Evolutionary conservation across 2,113 vertebrate species (phyloP).

Genomic region (Chloropsis cyanopogon): DNA sequence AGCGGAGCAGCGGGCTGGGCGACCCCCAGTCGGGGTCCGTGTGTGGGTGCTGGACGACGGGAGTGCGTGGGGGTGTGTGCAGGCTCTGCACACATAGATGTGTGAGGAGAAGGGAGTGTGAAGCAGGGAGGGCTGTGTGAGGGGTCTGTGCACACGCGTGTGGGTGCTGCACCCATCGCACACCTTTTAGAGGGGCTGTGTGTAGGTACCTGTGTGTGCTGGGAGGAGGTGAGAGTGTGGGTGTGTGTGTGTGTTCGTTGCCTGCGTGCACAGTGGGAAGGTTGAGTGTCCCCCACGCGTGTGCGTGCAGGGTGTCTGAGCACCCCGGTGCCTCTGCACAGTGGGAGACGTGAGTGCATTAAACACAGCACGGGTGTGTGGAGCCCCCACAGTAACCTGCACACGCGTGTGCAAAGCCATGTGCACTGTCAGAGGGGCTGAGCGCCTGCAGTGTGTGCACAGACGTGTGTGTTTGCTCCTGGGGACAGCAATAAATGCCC

Average conservation of each 20-base stretch:
- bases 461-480: rapidly evolving
- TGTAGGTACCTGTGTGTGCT: background rate
- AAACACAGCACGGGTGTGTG: background rate
- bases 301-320: background rate
- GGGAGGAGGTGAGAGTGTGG: too few species aligned
- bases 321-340: rapidly evolving
- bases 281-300: rapidly evolving
- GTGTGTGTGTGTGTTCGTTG: too few species aligned
- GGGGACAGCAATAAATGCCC: background rate
- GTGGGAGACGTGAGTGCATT: rapidly evolving
- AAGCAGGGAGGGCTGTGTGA: too few species aligned
- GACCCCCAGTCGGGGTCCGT: background rate
- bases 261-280: rapidly evolving
- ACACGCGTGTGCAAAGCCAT: rapidly evolving
- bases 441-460: rapidly evolving
- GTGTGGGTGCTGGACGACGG: background rate
- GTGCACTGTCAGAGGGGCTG: background rate
- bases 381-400: background rate
- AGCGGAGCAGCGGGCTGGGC: background rate
- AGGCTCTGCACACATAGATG: background rate
- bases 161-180: background rate
- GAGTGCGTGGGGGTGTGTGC: background rate
- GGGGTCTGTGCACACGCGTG: background rate
- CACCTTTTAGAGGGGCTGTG: too few species aligned
- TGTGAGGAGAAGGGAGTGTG: background rate